phyloP scores from a whole-genome alignment of 2,888 invertebrate species.

The Himalopsyche anomala region DNA sequence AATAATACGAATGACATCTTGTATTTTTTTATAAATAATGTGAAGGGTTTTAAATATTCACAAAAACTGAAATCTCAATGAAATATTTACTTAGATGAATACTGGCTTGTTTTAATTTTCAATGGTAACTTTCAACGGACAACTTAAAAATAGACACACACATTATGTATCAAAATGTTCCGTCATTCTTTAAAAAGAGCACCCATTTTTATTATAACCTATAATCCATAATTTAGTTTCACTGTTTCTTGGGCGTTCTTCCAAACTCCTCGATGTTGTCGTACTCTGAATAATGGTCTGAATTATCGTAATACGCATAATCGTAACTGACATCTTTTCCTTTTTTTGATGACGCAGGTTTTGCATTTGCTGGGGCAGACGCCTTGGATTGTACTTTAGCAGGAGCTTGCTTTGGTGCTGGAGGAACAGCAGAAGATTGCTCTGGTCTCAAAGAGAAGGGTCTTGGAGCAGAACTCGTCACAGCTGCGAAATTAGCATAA shows the following conservation, averaged over 20 bases:
- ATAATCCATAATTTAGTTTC: conserved; percentile 28
- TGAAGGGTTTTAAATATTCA: not conserved
- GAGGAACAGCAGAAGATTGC: conserved; percentile 63
- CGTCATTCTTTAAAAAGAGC: conserved; percentile 43
- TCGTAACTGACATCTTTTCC: conserved; percentile 84
- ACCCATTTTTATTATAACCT: conserved; percentile 36
- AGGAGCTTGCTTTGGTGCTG: conserved; percentile 34
- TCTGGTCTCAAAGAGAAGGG: conserved; percentile 69
- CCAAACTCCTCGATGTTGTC: conserved; percentile 81
- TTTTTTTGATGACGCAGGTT: conserved; percentile 69
- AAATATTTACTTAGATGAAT: conserved; percentile 18
- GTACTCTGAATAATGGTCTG: conserved; percentile 78
- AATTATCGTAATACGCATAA: conserved; percentile 90
- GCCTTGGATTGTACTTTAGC: conserved; percentile 68
- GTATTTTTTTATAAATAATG: conserved; percentile 2
- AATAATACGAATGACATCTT: not conserved
- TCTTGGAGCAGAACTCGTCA: conserved; percentile 67
- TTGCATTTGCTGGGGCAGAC: conserved; percentile 69
- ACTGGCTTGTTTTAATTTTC: conserved; percentile 43
- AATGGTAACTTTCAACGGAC: conserved; percentile 47
- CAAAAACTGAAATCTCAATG: conserved; percentile 1
- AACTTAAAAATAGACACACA: conserved; percentile 35
- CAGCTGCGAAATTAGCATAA: conserved; percentile 61
- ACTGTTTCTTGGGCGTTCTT: conserved; percentile 72
- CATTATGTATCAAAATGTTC: conserved; percentile 44